Conservation (phyloP, 2,888 invertebrate species). For the Hedya salicella region DNA sequence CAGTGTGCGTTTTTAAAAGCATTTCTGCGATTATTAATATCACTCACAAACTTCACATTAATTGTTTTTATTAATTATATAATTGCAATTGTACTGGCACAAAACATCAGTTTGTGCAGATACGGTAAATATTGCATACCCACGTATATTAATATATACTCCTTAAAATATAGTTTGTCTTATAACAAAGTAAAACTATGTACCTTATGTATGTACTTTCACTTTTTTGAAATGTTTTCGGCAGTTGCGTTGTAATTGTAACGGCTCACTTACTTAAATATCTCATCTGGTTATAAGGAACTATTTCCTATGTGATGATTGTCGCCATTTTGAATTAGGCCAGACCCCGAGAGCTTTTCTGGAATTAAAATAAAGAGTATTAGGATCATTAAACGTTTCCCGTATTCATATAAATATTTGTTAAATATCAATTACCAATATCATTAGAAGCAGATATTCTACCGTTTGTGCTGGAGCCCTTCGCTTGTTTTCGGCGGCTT, state of each 20-base stretch:
- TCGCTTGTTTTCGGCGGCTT: conserved; percentile 12
- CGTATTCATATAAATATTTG: neutral
- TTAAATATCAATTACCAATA: conserved; percentile 21
- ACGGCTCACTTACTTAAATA: conserved; percentile 16
- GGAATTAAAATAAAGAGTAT: conserved; percentile 50
- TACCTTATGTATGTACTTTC: neutral
- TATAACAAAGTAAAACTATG: neutral
- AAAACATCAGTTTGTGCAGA: conserved; percentile 16
- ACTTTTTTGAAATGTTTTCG: conserved; percentile 20
- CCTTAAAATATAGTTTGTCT: conserved; percentile 2
- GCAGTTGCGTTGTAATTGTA: conserved; percentile 15
- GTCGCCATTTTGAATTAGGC: conserved; percentile 55
- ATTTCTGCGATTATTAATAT: conserved; percentile 1
- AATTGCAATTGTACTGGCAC: conserved; percentile 12
- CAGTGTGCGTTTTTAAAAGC: conserved; percentile 2
- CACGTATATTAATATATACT: conserved; percentile 7
- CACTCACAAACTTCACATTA: neutral
- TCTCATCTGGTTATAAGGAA: conserved; percentile 38
- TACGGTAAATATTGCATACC: conserved; percentile 19
- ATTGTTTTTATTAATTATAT: conserved; percentile 3
- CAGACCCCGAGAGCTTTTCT: conserved; percentile 58
- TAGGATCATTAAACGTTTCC: neutral
- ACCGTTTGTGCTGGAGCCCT: conserved; percentile 20
- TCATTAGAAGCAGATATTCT: conserved; percentile 31
- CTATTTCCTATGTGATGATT: conserved; percentile 42